Conservation (phyloP, 2,888 invertebrate genomes). For the Hartigia nigra region DNA sequence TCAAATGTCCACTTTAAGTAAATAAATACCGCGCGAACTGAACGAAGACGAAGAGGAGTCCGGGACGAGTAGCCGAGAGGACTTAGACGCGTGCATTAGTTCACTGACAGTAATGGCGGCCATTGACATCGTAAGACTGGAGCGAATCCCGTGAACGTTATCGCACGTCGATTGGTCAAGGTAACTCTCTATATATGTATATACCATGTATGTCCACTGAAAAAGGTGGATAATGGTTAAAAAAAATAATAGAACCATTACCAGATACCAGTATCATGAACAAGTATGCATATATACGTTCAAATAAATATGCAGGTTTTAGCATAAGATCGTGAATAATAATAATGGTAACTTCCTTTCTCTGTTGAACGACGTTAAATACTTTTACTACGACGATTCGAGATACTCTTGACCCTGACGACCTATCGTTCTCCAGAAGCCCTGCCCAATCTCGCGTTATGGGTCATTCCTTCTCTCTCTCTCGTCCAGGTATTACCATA, state of each 20-base stretch:
- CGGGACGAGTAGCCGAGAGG: background rate
- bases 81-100: background rate
- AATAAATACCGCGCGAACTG: background rate
- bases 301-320: background rate
- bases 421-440: constrained; percentile 9
- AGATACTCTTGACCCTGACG: background rate
- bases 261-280: no score
- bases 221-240: no score
- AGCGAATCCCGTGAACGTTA: background rate
- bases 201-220: no score
- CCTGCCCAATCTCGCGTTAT: background rate
- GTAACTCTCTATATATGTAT: no score
- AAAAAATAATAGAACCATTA: no score
- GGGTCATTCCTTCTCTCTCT: background rate
- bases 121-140: background rate
- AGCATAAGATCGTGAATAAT: background rate
- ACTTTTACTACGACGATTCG: background rate
- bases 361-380: background rate
- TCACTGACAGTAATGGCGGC: background rate
- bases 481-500: constrained; percentile 14
- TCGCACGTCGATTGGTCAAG: background rate
- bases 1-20: background rate
- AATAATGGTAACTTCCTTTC: background rate
- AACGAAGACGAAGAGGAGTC: background rate
- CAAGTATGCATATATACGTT: background rate